Percentiles rank a stretch among this genome's conserved stretches.
Evolutionary conservation across 2,888 invertebrate species (phyloP).

Genomic region (Sarcophaga rosellei): DNA sequence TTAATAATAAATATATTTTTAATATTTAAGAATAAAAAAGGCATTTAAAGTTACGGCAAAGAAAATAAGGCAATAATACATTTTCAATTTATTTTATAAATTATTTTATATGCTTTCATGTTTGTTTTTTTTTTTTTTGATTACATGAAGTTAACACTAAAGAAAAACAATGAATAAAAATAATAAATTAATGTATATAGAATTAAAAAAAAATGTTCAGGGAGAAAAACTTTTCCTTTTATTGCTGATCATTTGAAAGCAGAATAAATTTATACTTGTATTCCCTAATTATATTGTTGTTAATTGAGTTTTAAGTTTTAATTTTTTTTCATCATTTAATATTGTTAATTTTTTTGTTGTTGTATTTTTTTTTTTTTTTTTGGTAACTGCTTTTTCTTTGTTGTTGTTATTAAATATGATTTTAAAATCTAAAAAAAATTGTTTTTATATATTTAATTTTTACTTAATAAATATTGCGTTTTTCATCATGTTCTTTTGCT

Average conservation of each 20-base stretch:
- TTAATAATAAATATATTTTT: background rate
- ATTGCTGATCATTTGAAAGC: background rate
- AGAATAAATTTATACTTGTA: slow-evolving; percentile 20
- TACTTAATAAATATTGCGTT: slow-evolving; percentile 68
- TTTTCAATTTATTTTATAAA: background rate
- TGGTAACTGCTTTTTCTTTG: slow-evolving; percentile 69
- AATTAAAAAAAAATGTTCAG: background rate
- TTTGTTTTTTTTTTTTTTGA: background rate
- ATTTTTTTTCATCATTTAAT: background rate
- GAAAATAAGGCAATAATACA: slow-evolving; percentile 62
- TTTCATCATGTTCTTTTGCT: background rate
- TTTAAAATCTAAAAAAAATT: slow-evolving; percentile 60
- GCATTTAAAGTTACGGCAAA: slow-evolving; percentile 61
- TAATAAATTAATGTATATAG: slow-evolving; percentile 7
- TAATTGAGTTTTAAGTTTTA: slow-evolving; percentile 31
- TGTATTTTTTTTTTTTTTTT: slow-evolving; percentile 47
- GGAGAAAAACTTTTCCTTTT: background rate
- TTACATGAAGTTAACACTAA: background rate
- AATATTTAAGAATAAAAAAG: background rate
- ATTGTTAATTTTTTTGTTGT: slow-evolving; percentile 37
- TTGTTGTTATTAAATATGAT: slow-evolving; percentile 55
- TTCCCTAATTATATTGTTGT: slow-evolving; percentile 42
- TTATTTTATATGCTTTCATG: background rate
- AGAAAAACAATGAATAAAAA: background rate
- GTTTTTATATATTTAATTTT: slow-evolving; percentile 31